Evolutionary conservation across 1,140 invertebrate genomes (phyloP).

Genomic region (Heliconius melpomene): DNA sequence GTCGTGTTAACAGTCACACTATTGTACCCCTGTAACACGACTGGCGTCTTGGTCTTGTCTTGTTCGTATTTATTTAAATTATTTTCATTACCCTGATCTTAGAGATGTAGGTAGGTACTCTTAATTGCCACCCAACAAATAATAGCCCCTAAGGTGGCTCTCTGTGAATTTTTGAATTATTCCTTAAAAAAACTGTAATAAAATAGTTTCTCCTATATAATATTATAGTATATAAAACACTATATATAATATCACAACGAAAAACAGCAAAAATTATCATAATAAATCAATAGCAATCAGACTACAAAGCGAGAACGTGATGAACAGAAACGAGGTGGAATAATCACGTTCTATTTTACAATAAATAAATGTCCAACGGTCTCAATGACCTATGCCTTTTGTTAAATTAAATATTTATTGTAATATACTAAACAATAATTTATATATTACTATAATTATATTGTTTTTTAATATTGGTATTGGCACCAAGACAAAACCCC

Average conservation of each 20-base stretch:
- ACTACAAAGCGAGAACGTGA: constrained; percentile 8
- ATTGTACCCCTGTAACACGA: too few relatives aligned
- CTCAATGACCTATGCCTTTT: neutral
- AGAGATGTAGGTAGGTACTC: too few relatives aligned
- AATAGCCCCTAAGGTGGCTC: too few relatives aligned
- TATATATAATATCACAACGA: neutral
- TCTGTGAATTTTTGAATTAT: too few relatives aligned
- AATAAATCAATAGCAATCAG: neutral
- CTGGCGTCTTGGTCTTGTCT: too few relatives aligned
- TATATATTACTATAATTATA: neutral
- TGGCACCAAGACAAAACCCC: too few relatives aligned
- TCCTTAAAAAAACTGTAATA: neutral
- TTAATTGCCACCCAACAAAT: too few relatives aligned
- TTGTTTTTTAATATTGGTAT: too few relatives aligned
- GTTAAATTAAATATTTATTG: neutral
- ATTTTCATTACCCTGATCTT: too few relatives aligned
- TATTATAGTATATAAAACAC: neutral
- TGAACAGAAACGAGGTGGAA: neutral
- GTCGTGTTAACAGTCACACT: too few relatives aligned
- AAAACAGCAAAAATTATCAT: neutral
- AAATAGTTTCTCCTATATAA: neutral
- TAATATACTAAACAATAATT: neutral
- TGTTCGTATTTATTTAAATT: too few relatives aligned
- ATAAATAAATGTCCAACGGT: neutral
- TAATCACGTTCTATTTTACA: neutral